phyloP scores from a whole-genome alignment of 2,888 invertebrate species.

The Sinohyriopsis cumingii region DNA sequence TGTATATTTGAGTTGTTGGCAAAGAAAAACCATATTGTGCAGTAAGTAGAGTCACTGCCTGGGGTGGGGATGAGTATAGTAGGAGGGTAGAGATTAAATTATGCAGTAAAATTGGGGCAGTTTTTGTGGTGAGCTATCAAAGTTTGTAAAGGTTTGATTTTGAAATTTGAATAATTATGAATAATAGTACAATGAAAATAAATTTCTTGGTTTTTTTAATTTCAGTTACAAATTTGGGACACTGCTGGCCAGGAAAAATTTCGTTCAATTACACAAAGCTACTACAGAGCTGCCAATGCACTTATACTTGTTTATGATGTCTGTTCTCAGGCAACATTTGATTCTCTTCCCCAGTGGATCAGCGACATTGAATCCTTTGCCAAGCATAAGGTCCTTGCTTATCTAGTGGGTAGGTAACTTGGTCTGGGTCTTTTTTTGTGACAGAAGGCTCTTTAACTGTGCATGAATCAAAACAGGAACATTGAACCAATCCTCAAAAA shows the following conservation, averaged over 20 bases:
- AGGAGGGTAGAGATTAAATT: too few relatives aligned
- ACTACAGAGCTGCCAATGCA: constrained; percentile 97
- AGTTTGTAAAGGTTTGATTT: not conserved
- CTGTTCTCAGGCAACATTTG: constrained; percentile 97
- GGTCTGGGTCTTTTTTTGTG: too few relatives aligned
- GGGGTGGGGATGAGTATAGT: too few relatives aligned
- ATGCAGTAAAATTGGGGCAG: too few relatives aligned
- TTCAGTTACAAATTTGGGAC: constrained; percentile 98
- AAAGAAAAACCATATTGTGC: too few relatives aligned
- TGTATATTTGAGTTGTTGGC: too few relatives aligned
- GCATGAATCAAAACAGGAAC: too few relatives aligned
- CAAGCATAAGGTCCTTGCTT: constrained; percentile 92
- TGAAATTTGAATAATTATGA: not conserved
- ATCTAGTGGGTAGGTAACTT: constrained; percentile 86
- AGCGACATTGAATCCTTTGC: constrained; percentile 98
- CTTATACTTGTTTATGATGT: constrained; percentile 97
- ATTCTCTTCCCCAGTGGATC: constrained; percentile 96
- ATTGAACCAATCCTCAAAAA: too few relatives aligned
- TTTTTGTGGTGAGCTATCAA: too few relatives aligned
- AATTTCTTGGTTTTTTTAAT: constrained; percentile 3
- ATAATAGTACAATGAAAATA: not conserved
- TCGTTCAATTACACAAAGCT: constrained; percentile 97
- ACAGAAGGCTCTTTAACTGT: too few relatives aligned
- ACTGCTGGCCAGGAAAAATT: constrained; percentile 97
- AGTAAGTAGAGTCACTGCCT: too few relatives aligned